A percentile compares a stretch with the other conserved stretches of the same genome.
phyloP scores from a whole-genome alignment of 2,888 invertebrate species.

The Tinea trinotella region DNA sequence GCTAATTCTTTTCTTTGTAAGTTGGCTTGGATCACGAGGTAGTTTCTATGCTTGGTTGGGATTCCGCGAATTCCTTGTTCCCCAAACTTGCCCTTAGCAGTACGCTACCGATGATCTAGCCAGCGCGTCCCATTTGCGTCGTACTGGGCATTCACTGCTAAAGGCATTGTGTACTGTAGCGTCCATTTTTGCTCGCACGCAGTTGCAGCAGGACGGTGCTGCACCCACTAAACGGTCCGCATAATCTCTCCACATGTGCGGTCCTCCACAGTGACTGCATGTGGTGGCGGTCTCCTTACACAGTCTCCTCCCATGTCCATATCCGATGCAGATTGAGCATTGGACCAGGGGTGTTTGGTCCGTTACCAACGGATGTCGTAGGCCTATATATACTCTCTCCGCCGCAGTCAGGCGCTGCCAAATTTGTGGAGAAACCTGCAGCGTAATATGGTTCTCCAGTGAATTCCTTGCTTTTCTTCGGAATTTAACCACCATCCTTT shows the following conservation, averaged over 20 bases:
- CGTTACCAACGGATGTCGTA: background rate
- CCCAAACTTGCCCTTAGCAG: slow-evolving; percentile 23
- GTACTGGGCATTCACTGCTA: slow-evolving; percentile 21
- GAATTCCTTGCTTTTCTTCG: too few relatives aligned
- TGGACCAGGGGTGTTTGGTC: slow-evolving; percentile 21
- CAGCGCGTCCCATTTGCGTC: slow-evolving; percentile 26
- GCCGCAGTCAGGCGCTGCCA: slow-evolving; percentile 20
- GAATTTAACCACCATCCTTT: too few relatives aligned
- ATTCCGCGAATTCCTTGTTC: background rate
- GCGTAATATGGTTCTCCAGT: slow-evolving; percentile 24
- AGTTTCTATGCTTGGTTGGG: background rate
- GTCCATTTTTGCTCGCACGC: slow-evolving; percentile 13
- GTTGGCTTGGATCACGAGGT: slow-evolving; percentile 24
- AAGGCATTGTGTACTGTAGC: slow-evolving; percentile 20
- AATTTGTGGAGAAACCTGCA: slow-evolving; percentile 23
- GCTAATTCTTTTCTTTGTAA: slow-evolving; percentile 25
- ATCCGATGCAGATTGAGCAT: slow-evolving; percentile 26
- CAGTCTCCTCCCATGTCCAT: slow-evolving; percentile 26
- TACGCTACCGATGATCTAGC: slow-evolving; percentile 24
- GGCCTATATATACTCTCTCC: slow-evolving; percentile 10
- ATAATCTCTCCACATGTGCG: slow-evolving; percentile 23
- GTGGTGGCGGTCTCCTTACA: slow-evolving; percentile 23
- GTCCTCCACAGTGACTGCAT: slow-evolving; percentile 27
- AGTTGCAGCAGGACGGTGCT: slow-evolving; percentile 22
- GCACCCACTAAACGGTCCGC: background rate